Percentiles rank a stretch among this genome's conserved stretches.
These are phyloP conservation scores for Boulengeromyrus knoepffleri DNA, from an alignment of 2,113 vertebrate species.

Conservation along the genomic window DNA sequence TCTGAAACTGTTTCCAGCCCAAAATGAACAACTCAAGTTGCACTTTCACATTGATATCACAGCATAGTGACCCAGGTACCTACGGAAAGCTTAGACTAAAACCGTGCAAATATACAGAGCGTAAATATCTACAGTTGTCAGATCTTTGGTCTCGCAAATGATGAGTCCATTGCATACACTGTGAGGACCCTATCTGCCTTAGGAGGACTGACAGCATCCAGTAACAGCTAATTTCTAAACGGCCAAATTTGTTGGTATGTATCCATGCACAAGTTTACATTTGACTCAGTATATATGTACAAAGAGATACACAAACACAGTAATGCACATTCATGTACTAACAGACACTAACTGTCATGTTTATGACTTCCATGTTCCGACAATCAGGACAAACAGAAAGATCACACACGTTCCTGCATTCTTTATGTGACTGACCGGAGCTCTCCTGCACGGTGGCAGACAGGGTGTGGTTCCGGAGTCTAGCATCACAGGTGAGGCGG, in stretches of 20 bases:
- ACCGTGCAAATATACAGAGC: neutral
- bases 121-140: slow-evolving; percentile 27
- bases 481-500: neutral
- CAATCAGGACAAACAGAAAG: neutral
- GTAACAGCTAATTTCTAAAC: slow-evolving; percentile 42
- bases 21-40: neutral
- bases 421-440: neutral
- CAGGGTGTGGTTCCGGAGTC: neutral
- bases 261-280: neutral
- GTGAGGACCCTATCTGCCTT: slow-evolving; percentile 23
- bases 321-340: neutral
- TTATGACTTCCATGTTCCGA: neutral
- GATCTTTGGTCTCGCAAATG: slow-evolving; percentile 24
- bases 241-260: slow-evolving; percentile 35
- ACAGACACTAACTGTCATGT: neutral
- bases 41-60: neutral
- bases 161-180: slow-evolving; percentile 28
- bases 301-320: slow-evolving; percentile 3
- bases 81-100: neutral
- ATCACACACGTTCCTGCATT: neutral
- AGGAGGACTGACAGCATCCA: slow-evolving; percentile 15
- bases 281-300: slow-evolving; percentile 6
- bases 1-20: neutral
- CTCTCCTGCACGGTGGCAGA: neutral
- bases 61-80: neutral